Evolutionary conservation across 2,113 vertebrate genomes (phyloP), one percentile per base, ranked within the genome.

Genomic region (Semnornis frantzii): DNA sequence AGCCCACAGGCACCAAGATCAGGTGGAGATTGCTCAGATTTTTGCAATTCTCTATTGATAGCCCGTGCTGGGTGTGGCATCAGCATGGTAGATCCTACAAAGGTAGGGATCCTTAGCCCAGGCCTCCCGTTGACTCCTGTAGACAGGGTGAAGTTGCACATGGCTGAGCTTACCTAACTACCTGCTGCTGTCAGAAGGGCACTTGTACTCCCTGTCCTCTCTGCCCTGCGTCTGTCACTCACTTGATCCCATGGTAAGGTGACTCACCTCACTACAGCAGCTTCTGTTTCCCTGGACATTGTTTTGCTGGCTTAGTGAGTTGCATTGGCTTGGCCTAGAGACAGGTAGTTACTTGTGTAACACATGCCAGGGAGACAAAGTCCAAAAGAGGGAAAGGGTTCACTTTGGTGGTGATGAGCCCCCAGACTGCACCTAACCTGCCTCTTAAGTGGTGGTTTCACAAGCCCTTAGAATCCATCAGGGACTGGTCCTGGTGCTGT

Each of bases 11-110:
- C 92, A 87, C 52, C 13, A 5, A 4, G 60, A 25, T 58, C 66
- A 44, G 70, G 3, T 15, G 65, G 54, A 66, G 70, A 6, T 75
- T 17, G 66, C 58, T 79, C 50, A 54, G 44, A 37, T 66, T 85
- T 90, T 33, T 90, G 66, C 39, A 57, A 4, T 85, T 91, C 71
- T 44, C 73, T 33, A 16, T 64, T 50, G 64, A 63, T 74, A 82
- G 87, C 58, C 84, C 17, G 55, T 68, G 70, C 84, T 85, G 84
- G 71, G 28, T 73, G 84, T 48, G 87, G 39, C 21, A 0, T 31
- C 25, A 5, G 66, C 8, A 1, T 3, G 13, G 60, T 57, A 4
- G 12, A 4, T 21, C 73, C 70, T 52, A 0, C 62, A n/a, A 4
- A 48, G 73, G 9, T 15, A 1, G 2, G 42, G 65, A 60, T 74